phyloP scores from a whole-genome alignment of 1,140 invertebrate species.

The Macrosteles quadrilineatus region DNA sequence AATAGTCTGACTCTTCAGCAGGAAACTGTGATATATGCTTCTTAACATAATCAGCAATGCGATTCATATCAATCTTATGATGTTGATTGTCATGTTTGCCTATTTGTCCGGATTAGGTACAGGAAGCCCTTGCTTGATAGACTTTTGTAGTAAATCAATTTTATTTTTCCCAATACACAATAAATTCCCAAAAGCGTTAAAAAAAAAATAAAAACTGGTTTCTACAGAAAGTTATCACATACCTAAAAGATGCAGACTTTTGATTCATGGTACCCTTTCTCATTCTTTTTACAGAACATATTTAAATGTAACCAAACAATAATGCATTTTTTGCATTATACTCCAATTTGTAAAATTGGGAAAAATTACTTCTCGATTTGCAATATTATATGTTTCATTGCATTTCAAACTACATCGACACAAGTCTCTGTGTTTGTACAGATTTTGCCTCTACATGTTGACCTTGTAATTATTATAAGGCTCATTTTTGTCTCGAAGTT shows the following conservation, averaged over 20 bases:
- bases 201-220: constrained; percentile 28
- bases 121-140: constrained; percentile 19
- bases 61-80: constrained; percentile 33
- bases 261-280: constrained; percentile 31
- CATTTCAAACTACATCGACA: no score
- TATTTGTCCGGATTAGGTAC: constrained; percentile 14
- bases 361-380: no score
- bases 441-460: no score
- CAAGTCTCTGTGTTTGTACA: no score
- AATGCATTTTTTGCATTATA: constrained; percentile 38
- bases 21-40: constrained; percentile 36
- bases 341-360: constrained; percentile 24
- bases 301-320: constrained; percentile 32
- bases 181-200: constrained; percentile 29
- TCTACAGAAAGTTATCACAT: constrained; percentile 4
- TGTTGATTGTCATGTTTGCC: constrained; percentile 32
- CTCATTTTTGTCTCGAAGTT: no score
- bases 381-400: no score
- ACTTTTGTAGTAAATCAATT: constrained; percentile 30
- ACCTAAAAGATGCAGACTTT: constrained; percentile 32
- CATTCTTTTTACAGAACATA: constrained; percentile 12
- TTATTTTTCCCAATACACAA: constrained; percentile 35
- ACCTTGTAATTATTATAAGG: no score
- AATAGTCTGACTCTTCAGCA: constrained; percentile 39
- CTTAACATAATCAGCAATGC: constrained; percentile 31